A percentile compares a stretch with the other conserved stretches of the same genome.
Evolutionary conservation across 1,140 invertebrate species (phyloP).

Genomic region (silkworm (Bombyx mori)): DNA sequence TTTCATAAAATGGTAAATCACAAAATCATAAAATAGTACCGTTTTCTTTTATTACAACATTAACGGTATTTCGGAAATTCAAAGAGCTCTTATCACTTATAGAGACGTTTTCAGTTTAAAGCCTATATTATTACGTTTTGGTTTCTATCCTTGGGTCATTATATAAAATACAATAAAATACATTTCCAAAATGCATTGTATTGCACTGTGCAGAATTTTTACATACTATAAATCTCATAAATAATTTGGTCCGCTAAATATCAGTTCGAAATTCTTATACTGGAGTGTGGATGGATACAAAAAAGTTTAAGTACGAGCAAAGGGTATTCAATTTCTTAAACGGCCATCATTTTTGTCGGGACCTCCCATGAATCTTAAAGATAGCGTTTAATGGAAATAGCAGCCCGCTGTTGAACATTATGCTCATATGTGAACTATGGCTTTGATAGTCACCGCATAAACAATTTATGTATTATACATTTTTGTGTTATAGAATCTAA

Average conservation of each 20-base stretch:
- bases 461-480: conserved; percentile 8
- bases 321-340: conserved; percentile 52
- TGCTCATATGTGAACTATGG: conserved; percentile 44
- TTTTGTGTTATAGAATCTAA: no score
- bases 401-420: conserved; percentile 34
- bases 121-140: no score
- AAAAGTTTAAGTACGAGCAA: conserved; percentile 27
- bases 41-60: no score
- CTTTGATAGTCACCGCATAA: conserved; percentile 38
- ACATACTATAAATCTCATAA: neutral
- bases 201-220: neutral
- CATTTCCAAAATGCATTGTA: no score
- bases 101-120: no score
- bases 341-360: conserved; percentile 44
- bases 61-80: no score
- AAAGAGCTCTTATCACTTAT: no score
- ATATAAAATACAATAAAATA: no score
- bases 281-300: conserved; percentile 12
- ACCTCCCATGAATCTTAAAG: conserved; percentile 45
- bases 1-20: no score
- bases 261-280: conserved; percentile 7
- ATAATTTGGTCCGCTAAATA: neutral
- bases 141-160: no score
- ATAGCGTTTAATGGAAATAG: conserved; percentile 53
- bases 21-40: no score